Evolutionary conservation across 2,888 invertebrate genomes (phyloP).

Genomic region (Pandemis corylana): DNA sequence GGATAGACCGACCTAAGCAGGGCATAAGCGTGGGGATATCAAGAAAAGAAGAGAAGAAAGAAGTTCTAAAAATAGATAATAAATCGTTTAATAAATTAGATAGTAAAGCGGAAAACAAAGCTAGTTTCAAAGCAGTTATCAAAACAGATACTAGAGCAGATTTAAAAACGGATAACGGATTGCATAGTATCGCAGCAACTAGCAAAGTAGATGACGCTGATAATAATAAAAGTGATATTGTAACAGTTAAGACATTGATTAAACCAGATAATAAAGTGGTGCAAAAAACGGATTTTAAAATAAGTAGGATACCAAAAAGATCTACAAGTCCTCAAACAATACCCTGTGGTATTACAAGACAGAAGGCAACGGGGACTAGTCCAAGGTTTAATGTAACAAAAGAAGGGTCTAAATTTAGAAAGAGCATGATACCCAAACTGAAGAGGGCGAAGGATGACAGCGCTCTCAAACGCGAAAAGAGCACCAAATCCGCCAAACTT

Average conservation of each 20-base stretch:
- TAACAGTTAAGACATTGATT: neutral
- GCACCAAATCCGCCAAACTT: conserved; percentile 47
- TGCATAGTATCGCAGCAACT: neutral
- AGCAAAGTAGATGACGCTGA: neutral
- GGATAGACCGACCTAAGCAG: neutral
- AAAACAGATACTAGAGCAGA: neutral
- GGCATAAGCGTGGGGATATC: neutral
- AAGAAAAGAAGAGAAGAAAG: conserved; percentile 2
- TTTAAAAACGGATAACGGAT: neutral
- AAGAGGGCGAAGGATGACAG: conserved; percentile 55
- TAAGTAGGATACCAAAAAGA: conserved; percentile 8
- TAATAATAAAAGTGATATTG: neutral
- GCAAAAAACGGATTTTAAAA: neutral
- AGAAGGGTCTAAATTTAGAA: neutral
- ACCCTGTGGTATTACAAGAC: neutral
- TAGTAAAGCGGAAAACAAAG: neutral
- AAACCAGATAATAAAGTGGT: neutral
- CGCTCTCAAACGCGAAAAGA: conserved; percentile 39
- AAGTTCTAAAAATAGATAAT: neutral
- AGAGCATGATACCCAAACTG: conserved; percentile 55
- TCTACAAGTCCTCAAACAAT: neutral
- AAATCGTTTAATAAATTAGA: neutral
- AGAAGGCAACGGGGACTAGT: neutral
- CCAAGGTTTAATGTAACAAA: neutral
- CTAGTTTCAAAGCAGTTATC: neutral